Percentiles rank a stretch among this genome's conserved stretches.
Conservation (phyloP, 2,797 vertebrate species). For the Lithobates sylvaticus region DNA sequence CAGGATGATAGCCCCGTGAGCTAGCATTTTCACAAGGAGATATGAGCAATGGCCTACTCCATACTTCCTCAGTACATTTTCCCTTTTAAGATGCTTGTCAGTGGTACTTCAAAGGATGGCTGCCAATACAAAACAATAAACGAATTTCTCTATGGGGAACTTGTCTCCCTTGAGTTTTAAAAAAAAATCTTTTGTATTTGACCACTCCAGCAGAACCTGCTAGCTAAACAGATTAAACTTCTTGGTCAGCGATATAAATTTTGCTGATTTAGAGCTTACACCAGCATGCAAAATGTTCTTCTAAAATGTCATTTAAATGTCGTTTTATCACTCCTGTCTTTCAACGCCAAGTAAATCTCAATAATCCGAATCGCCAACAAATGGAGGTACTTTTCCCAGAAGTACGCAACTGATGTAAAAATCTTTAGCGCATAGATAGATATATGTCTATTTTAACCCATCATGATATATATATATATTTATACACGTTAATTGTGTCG, state of each 20-base stretch:
- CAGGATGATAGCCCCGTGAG: too few species aligned
- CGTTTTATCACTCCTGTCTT: background rate
- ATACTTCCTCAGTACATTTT: too few species aligned
- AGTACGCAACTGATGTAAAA: conserved; percentile 4
- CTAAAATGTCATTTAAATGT: conserved; percentile 23
- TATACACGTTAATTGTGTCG: conserved; percentile 1
- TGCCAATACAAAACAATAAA: background rate
- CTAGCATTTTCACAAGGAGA: too few species aligned
- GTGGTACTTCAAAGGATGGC: background rate
- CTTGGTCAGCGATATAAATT: conserved; percentile 30
- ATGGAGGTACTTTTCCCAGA: background rate
- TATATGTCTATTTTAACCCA: conserved; percentile 36
- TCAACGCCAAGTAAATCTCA: background rate
- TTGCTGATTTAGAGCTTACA: conserved; percentile 24
- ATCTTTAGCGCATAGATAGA: conserved; percentile 26
- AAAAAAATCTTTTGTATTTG: conserved; percentile 23
- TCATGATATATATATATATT: background rate
- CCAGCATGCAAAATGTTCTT: conserved; percentile 23
- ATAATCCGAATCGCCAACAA: background rate
- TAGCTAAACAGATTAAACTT: conserved; percentile 35
- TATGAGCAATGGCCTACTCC: too few species aligned
- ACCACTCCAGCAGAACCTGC: conserved; percentile 14
- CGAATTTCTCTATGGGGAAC: background rate
- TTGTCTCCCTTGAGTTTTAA: background rate
- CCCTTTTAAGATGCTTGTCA: background rate